Evolutionary conservation across 1,140 invertebrate species (phyloP), one percentile per base, ranked within the genome.

Genomic region (Himalopsyche phryganea): DNA sequence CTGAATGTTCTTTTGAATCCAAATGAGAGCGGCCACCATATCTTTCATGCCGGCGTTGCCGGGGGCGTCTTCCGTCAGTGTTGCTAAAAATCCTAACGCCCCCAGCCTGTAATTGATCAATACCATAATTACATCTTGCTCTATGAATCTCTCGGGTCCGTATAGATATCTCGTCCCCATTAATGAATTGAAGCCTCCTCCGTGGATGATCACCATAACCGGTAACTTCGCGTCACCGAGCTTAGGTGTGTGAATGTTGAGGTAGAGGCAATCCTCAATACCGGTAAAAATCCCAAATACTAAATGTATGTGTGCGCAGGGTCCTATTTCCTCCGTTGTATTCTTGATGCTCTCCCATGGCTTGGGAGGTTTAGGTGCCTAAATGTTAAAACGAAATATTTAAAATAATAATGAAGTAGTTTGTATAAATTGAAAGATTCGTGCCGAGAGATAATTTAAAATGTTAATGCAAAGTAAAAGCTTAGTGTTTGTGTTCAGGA

Each of bases 251-350:
- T 85, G 85, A 2, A 88, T 80, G 60, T 87, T 88, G 0, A 88
- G 63, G 59, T 80, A 81, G 0, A 88, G 72, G 61, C 86, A 88
- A 65, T 88, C 84, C 63, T 88, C 86, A 20, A 74, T 69, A 2
- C 83, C 82, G 15, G 9, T 5, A 28, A 28, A 28, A 9, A 28
- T 5, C 4, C 9, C 23, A 28, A 5, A 28, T 9, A 9, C 9
- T 28, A 28, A 28, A 28, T 28, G 23, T 9, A 5, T 28, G 3
- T 28, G 23, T 9, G 23, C 4, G 23, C 23, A 28, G 9, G 23
- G 23, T 28, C 23, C 23, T 9, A 5, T 28, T 28, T 28, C 23
- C 9, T 28, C 23, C 9, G 9, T 5, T 5, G 23, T 9, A 9
- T 28, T 28, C 9, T 3, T 28, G 3, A 28, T 28, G 9, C 23